Conservation (phyloP, 2,113 vertebrate species). For the Pterocles burchelli region DNA sequence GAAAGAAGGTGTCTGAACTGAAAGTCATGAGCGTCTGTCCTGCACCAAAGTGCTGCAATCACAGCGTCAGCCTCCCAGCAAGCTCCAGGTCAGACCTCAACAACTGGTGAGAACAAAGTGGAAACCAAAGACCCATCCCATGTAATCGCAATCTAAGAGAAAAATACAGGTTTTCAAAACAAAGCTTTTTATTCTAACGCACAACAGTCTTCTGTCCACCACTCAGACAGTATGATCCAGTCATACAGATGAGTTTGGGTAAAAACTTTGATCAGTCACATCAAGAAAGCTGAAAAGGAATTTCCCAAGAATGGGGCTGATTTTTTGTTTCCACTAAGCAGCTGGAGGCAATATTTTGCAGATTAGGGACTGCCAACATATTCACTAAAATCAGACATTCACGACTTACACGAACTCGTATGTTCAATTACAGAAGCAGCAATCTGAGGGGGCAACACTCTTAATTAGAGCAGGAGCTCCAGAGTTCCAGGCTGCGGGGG, state of each 20-base stretch:
- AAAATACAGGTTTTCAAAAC: slow-evolving; percentile 36
- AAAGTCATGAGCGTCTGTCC: background rate
- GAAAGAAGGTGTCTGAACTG: background rate
- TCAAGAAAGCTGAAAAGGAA: background rate
- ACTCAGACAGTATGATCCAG: background rate
- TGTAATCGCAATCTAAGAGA: background rate
- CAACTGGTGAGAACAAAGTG: background rate
- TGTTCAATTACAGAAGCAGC: background rate
- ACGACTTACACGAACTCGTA: accelerated
- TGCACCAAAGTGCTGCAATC: background rate
- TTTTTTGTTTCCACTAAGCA: background rate
- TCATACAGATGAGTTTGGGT: background rate
- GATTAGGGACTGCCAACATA: background rate
- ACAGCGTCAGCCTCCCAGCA: background rate
- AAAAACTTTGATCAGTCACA: background rate
- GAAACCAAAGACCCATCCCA: background rate
- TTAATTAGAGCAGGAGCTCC: background rate
- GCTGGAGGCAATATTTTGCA: background rate
- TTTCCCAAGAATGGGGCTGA: background rate
- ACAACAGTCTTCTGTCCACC: background rate
- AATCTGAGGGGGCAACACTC: background rate
- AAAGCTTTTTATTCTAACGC: background rate
- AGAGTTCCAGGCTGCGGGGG: background rate
- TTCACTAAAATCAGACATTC: background rate
- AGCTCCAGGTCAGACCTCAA: background rate